Evolutionary conservation across 2,888 invertebrate genomes (phyloP).

Genomic region (Sycophila texana): DNA sequence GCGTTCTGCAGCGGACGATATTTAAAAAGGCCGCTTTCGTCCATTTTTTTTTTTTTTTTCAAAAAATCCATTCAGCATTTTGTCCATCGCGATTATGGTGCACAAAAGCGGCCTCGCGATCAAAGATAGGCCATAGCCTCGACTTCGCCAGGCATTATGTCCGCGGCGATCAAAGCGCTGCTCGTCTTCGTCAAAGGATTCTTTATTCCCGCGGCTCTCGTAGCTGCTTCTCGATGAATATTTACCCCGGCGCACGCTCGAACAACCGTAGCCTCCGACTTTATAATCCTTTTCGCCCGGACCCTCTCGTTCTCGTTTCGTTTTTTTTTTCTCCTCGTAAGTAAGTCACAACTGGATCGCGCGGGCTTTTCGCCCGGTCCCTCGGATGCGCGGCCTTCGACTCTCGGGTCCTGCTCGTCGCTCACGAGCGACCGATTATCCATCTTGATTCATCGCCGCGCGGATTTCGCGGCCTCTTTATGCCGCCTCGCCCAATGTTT

Average conservation of each 20-base stretch:
- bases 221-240: constrained; percentile 61
- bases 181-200: constrained; percentile 60
- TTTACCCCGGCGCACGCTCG: constrained; percentile 61
- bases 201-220: constrained; percentile 57
- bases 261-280: constrained; percentile 57
- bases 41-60: background rate
- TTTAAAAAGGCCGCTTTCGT: constrained; percentile 6
- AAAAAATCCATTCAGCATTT: constrained; percentile 34
- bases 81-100: constrained; percentile 32
- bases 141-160: constrained; percentile 62
- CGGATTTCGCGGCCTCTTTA: constrained; percentile 36
- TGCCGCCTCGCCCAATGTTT: background rate
- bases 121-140: constrained; percentile 56
- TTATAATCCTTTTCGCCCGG: constrained; percentile 52
- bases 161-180: constrained; percentile 65
- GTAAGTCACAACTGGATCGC: too few relatives aligned
- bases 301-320: background rate
- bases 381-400: background rate
- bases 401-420: constrained; percentile 4
- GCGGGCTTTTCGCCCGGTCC: background rate
- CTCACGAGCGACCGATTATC: constrained; percentile 3
- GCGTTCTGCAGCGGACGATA: background rate
- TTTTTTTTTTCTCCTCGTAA: background rate
- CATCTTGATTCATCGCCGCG: constrained; percentile 29
- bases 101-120: constrained; percentile 47